Base-by-base conservation (phyloP, 2,888 invertebrate genomes). In the Phyllotreta striolata region DNA sequence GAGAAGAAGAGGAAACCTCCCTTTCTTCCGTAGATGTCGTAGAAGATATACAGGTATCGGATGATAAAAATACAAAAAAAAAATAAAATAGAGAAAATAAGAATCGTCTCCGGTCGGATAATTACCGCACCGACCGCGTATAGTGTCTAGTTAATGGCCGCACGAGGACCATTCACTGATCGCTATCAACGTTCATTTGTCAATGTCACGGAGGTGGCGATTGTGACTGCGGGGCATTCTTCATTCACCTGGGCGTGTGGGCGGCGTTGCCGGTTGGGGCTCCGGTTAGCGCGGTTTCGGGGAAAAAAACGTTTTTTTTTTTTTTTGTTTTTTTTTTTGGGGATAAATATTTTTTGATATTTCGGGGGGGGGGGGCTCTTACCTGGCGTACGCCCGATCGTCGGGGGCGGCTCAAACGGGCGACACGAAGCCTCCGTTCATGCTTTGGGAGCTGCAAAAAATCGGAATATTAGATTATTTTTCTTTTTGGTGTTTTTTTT, bases 171-270 rank as follows among this genome's bases (percentile, higher is more conserved):
- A 88, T 84, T 85, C 85, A 84, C 84, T 82, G 89, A 89, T 89
- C 87, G 85, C 86, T 88, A 89, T 89, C 89, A 88, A 82, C 83
- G 82, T 84, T 88, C 89, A 89, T 89, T 89, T 89, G 89, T 89
- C 89, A 89, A 86, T 88, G 89, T 89, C 89, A 87, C 40, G 76
- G 73, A 81, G 81, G 82, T 81, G 81, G 81, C 81, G 81, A 81
- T 81, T 81, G 81, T 78, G 78, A 73, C 70, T 69, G 67, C 71
- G 69, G 78, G 78, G 65, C 79, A 80, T 81, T 79, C 79, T 78
- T 80, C 80, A 81, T 80, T 80, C 78, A 78, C 66, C 65, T 39
- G 55, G 71, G 73, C 73, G 73, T 73, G 73, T 73, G 73, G 73
- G 73, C 69, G 43, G 40, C 12, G 60, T 40, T 63, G 57, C 52